Evolutionary conservation across 53 echinoderm and acorn worm species (phyloP).

Genomic region (Temnopleurus reevesii): DNA sequence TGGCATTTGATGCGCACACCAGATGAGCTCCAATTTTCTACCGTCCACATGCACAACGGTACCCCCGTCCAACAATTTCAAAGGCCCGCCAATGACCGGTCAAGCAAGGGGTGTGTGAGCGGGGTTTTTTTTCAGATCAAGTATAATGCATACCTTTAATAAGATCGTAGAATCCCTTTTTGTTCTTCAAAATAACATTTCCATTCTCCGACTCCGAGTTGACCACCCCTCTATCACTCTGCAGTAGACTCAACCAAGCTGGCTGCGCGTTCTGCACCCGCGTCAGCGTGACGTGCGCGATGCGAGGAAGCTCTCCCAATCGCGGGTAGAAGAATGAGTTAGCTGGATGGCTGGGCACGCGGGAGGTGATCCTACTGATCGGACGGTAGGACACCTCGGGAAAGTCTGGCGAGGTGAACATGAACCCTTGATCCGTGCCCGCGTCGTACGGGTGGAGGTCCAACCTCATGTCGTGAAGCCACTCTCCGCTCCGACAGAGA

Average conservation of each 20-base stretch:
- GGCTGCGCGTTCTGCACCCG: slow-evolving; percentile 48
- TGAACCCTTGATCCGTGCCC: slow-evolving; percentile 87
- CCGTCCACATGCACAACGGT: no score
- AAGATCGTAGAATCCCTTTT: neutral
- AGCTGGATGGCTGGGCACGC: slow-evolving; percentile 72
- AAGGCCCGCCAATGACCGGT: no score
- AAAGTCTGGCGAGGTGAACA: slow-evolving; percentile 85
- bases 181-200: neutral
- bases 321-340: slow-evolving; percentile 84
- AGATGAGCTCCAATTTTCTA: no score
- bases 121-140: neutral
- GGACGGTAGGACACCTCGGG: slow-evolving; percentile 61
- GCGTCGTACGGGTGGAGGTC: slow-evolving; percentile 83
- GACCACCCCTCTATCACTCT: neutral
- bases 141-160: no score
- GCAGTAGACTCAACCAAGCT: slow-evolving; percentile 49
- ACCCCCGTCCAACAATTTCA: no score
- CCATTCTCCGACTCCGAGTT: neutral
- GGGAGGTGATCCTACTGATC: slow-evolving; percentile 71
- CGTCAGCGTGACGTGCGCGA: slow-evolving; percentile 74
- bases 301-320: slow-evolving; percentile 63
- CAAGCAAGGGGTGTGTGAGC: no score
- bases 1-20: no score
- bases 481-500: slow-evolving; percentile 68
- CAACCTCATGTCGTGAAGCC: slow-evolving; percentile 62